Conservation (phyloP, 1,140 invertebrate species). For the Uloborus diversus region DNA sequence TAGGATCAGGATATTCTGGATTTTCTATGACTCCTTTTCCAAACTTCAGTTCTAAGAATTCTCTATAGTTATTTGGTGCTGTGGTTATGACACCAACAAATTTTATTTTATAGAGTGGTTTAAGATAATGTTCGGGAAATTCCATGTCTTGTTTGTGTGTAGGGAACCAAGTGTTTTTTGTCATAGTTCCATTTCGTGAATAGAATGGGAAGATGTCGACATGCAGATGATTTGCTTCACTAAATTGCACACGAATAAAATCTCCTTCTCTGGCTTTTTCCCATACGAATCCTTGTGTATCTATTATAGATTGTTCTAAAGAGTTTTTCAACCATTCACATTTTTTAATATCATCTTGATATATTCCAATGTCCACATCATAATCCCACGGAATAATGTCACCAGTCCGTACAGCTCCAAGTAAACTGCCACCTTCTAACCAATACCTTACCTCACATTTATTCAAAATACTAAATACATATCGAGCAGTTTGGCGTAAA, state of each 20-base stretch:
- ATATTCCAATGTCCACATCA: constrained; percentile 86
- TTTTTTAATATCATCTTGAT: constrained; percentile 79
- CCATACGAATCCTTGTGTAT: constrained; percentile 87
- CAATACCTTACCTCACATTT: constrained; percentile 82
- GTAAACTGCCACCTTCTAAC: constrained; percentile 88
- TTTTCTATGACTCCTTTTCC: constrained; percentile 76
- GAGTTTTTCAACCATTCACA: constrained; percentile 69
- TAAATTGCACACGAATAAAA: constrained; percentile 87
- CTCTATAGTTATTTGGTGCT: constrained; percentile 82
- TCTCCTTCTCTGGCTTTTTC: constrained; percentile 88
- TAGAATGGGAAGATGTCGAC: constrained; percentile 87
- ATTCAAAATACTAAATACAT: constrained; percentile 79
- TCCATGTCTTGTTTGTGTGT: constrained; percentile 77
- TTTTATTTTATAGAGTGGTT: constrained; percentile 79
- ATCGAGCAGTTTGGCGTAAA: constrained; percentile 78
- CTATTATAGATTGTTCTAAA: constrained; percentile 73
- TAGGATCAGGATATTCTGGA: constrained; percentile 73
- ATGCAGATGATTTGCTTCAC: constrained; percentile 78
- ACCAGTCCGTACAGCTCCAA: constrained; percentile 80
- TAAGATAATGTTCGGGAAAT: constrained; percentile 85
- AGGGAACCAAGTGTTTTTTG: constrained; percentile 82
- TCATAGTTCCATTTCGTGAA: constrained; percentile 72
- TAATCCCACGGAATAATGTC: constrained; percentile 90
- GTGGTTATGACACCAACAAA: constrained; percentile 80
- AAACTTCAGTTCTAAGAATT: constrained; percentile 82